Conservation (phyloP, 2,113 vertebrate genomes). For the Sinosuthora webbiana region DNA sequence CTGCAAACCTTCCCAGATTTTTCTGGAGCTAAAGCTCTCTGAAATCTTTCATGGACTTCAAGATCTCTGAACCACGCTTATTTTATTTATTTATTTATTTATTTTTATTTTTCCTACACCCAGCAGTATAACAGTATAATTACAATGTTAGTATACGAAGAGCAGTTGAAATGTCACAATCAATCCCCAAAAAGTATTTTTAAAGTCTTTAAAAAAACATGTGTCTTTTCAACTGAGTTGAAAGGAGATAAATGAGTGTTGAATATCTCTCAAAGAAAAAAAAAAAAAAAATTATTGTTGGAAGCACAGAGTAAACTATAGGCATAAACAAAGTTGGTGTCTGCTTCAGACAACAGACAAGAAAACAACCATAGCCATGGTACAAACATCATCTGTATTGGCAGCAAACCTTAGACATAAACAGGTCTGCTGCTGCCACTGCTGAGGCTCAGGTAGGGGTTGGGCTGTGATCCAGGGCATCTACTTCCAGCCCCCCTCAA, state of each 20-base stretch:
- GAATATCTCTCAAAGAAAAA: background rate
- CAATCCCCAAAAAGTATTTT: background rate
- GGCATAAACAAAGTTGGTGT: background rate
- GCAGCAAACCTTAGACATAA: background rate
- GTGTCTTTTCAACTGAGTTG: background rate
- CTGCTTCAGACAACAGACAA: background rate
- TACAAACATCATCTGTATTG: background rate
- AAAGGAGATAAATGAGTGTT: background rate
- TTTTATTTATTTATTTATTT: background rate
- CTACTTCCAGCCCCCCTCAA: background rate
- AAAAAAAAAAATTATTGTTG: background rate
- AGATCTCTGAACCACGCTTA: background rate
- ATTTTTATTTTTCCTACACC: background rate
- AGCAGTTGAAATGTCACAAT: background rate
- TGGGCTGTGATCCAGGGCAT: background rate
- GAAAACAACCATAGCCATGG: background rate
- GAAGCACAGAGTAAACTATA: background rate
- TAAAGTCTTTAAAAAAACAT: background rate
- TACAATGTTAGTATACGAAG: background rate
- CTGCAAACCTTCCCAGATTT: background rate
- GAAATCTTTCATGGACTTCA: background rate
- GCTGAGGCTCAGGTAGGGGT: background rate
- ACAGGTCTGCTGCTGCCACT: background rate
- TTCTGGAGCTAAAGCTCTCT: background rate
- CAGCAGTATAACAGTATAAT: background rate